Conservation (phyloP, 2,888 invertebrate species). For the Idaea straminata region DNA sequence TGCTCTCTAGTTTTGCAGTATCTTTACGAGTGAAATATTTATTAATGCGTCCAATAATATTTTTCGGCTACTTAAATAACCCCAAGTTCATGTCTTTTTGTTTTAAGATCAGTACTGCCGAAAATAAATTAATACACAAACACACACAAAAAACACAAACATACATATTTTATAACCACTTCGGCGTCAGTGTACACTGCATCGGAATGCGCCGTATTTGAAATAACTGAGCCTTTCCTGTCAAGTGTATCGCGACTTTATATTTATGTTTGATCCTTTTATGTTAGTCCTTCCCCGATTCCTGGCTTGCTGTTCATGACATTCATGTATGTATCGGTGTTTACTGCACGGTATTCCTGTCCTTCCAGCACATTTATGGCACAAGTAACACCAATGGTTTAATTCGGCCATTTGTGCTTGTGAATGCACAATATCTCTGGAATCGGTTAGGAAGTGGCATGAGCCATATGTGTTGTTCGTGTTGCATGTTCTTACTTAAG, state of each 20-base stretch:
- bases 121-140: conserved; percentile 31
- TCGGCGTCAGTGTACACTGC: conserved; percentile 63
- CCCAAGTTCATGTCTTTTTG: conserved; percentile 11
- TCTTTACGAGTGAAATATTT: conserved; percentile 20
- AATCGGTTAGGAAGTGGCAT: conserved; percentile 67
- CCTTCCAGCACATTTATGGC: conserved; percentile 73
- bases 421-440: conserved; percentile 71
- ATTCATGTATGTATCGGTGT: conserved; percentile 65
- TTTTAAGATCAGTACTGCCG: conserved; percentile 46
- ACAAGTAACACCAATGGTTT: conserved; percentile 65
- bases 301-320: conserved; percentile 73
- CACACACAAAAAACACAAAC: conserved; percentile 42
- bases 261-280: conserved; percentile 54
- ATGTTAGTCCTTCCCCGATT: conserved; percentile 61
- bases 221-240: conserved; percentile 62
- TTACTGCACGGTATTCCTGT: conserved; percentile 74
- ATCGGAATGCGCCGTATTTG: conserved; percentile 67
- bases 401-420: conserved; percentile 72
- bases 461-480: conserved; percentile 77
- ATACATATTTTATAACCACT: conserved; percentile 46
- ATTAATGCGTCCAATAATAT: conserved; percentile 35
- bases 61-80: conserved; percentile 40
- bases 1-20: conserved; percentile 43
- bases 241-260: conserved; percentile 57
- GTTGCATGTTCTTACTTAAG: conserved; percentile 74